Evolutionary conservation across 2,888 invertebrate species (phyloP), one percentile per base, ranked within the genome.

Genomic region (Ochropacha duplaris): DNA sequence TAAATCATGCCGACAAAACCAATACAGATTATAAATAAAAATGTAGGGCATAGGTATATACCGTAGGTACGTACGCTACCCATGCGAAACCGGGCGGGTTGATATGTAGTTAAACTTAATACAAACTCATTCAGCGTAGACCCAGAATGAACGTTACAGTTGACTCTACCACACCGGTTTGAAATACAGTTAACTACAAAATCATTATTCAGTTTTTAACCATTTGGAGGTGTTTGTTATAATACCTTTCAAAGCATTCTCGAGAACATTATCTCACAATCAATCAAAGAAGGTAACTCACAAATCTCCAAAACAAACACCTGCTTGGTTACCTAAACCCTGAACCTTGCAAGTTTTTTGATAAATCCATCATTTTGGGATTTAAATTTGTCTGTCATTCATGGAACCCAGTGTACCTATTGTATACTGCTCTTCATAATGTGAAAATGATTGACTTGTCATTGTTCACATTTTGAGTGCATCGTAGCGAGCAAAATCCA

Each of bases 321-420:
- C 71, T 72, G 72, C 62, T 61, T 52, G 44, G 44, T 44, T 44
- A 44, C 44, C 5, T 57, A 55, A 69, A 72, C 69, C 71, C 72
- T 71, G 59, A 49, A 12, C 49, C 11, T 56, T 49, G 26, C 55
- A 12, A 31, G 31, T 52, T 34, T 52, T 75, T 68, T 76, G 76
- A 80, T 72, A 73, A 84, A 87, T 87, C 87, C 84, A 88, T 89
- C 85, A 87, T 83, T 80, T 81, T 75, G 71, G 71, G 79, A 83
- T 87, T 82, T 74, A 76, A 83, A 83, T 85, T 90, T 86, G 84
- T 84, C 83, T 68, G 68, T 62, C 59, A 68, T 67, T 75, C 69
- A 80, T 71, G 64, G 58, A 61, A 56, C 49, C 22, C 49, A 52
- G 54, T 39, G 60, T 61, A 64, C 49, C 60, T 60, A 57, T 59